Evolutionary conservation across 2,797 vertebrate species (phyloP).

Genomic region (Danio tinwini): DNA sequence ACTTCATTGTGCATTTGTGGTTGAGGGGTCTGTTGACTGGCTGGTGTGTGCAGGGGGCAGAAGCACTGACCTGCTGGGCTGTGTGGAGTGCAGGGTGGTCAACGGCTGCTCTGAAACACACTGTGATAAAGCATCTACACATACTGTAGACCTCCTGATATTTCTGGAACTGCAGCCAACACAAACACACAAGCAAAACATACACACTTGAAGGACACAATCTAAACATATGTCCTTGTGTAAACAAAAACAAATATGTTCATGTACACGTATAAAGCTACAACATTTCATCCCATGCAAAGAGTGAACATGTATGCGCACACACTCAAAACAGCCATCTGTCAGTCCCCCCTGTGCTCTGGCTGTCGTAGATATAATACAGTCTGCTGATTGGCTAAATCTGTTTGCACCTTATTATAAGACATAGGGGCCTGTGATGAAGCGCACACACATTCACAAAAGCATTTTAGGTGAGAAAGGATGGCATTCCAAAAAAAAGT

Average conservation of each 20-base stretch:
- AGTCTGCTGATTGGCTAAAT: slow-evolving; percentile 76
- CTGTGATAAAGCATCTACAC: slow-evolving; percentile 18
- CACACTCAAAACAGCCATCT: slow-evolving; percentile 72
- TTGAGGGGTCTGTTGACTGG: slow-evolving; percentile 23
- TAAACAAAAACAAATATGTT: slow-evolving; percentile 27
- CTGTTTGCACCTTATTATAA: slow-evolving; percentile 73
- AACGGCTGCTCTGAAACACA: slow-evolving; percentile 25
- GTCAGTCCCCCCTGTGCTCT: slow-evolving; percentile 72
- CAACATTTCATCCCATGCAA: slow-evolving; percentile 15
- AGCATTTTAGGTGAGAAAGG: background rate
- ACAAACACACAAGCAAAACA: background rate
- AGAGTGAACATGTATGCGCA: slow-evolving; percentile 10
- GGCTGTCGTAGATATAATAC: slow-evolving; percentile 63
- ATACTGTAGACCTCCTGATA: slow-evolving; percentile 6
- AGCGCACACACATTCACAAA: slow-evolving; percentile 15
- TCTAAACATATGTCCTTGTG: background rate
- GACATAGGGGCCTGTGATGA: slow-evolving; percentile 61
- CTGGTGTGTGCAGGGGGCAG: slow-evolving; percentile 26
- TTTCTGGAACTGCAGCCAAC: slow-evolving; percentile 5
- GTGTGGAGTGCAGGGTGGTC: slow-evolving; percentile 9
- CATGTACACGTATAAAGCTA: background rate
- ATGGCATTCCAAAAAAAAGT: background rate
- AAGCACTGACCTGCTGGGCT: slow-evolving; percentile 25
- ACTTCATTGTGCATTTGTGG: background rate
- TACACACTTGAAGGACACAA: background rate